Percentiles rank a stretch among this genome's conserved stretches.
Evolutionary conservation across 2,113 vertebrate species (phyloP).

Genomic region (Okapia johnstoni): DNA sequence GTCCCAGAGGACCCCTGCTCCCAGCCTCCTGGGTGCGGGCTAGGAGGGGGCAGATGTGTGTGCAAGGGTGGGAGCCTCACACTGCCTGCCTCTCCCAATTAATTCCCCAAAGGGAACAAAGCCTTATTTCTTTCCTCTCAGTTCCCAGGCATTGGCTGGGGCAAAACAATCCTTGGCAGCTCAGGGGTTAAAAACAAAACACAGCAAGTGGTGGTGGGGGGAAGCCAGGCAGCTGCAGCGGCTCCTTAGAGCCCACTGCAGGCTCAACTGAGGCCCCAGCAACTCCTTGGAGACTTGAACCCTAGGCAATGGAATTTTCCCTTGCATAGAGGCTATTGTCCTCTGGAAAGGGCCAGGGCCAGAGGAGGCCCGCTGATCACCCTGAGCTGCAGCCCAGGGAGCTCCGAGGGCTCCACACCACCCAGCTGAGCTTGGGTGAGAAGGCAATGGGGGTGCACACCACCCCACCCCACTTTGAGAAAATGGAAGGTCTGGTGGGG

Average conservation of each 20-base stretch:
- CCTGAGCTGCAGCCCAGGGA: conserved; percentile 63
- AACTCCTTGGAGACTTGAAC: conserved; percentile 81
- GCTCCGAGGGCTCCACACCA: conserved; percentile 67
- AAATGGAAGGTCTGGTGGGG: conserved; percentile 22
- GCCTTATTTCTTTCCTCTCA: conserved; percentile 49
- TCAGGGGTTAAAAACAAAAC: conserved; percentile 70
- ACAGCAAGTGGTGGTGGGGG: background rate
- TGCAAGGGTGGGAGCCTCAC: background rate
- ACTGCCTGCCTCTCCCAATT: conserved; percentile 47
- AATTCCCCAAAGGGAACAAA: conserved; percentile 59
- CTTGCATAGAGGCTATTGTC: conserved; percentile 80
- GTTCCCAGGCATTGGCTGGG: conserved; percentile 57
- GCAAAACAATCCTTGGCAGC: conserved; percentile 51
- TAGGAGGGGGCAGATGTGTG: background rate
- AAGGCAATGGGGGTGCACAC: conserved; percentile 41
- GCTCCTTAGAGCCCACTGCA: conserved; percentile 67
- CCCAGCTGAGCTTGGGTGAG: conserved; percentile 68
- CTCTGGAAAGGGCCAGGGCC: conserved; percentile 76
- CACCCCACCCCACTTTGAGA: conserved; percentile 32
- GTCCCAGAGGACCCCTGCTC: background rate
- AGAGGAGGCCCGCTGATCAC: conserved; percentile 57
- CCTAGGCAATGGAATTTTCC: conserved; percentile 82
- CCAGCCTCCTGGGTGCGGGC: background rate
- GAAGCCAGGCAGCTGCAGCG: conserved; percentile 66
- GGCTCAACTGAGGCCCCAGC: conserved; percentile 74